Percentiles rank a stretch among this genome's conserved stretches.
Conservation (phyloP, 2,888 invertebrate genomes). For the Atrina japonica region DNA sequence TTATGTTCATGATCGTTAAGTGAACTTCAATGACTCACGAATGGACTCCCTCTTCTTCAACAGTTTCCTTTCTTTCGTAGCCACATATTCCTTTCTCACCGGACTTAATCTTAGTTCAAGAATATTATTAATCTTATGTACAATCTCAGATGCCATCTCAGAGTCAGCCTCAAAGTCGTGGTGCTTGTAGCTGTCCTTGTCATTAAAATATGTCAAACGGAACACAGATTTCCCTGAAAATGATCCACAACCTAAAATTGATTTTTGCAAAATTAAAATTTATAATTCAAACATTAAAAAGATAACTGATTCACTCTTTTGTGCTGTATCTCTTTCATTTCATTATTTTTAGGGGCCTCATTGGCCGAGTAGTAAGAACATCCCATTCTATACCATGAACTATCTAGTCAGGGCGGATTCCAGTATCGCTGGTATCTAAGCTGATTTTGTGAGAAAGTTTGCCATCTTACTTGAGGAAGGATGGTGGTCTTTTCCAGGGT, state of each 20-base stretch:
- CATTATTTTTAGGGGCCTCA: too few relatives aligned
- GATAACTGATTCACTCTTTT: background rate
- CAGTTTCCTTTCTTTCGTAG: conserved; percentile 87
- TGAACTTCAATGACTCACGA: conserved; percentile 6
- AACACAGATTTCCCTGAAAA: conserved; percentile 85
- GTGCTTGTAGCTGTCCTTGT: conserved; percentile 86
- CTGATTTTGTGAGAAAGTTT: too few relatives aligned
- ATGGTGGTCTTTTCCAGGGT: too few relatives aligned
- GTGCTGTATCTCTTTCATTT: background rate
- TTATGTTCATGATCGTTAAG: background rate
- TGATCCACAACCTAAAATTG: too few relatives aligned
- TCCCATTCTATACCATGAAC: too few relatives aligned
- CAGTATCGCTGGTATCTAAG: too few relatives aligned
- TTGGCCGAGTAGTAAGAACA: too few relatives aligned
- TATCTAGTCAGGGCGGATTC: too few relatives aligned
- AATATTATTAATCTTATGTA: conserved; percentile 92
- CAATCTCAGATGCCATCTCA: conserved; percentile 89
- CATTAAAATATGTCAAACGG: conserved; percentile 85
- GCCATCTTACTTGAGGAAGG: too few relatives aligned
- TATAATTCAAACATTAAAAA: too few relatives aligned
- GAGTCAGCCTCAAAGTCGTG: conserved; percentile 92
- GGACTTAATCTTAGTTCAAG: conserved; percentile 90
- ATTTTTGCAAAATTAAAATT: conserved; percentile 2
- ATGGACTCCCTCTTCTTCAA: conserved; percentile 67
- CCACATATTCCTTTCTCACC: conserved; percentile 90